Base-by-base conservation (phyloP, 2,113 vertebrate genomes). In the Gavia stellata region DNA sequence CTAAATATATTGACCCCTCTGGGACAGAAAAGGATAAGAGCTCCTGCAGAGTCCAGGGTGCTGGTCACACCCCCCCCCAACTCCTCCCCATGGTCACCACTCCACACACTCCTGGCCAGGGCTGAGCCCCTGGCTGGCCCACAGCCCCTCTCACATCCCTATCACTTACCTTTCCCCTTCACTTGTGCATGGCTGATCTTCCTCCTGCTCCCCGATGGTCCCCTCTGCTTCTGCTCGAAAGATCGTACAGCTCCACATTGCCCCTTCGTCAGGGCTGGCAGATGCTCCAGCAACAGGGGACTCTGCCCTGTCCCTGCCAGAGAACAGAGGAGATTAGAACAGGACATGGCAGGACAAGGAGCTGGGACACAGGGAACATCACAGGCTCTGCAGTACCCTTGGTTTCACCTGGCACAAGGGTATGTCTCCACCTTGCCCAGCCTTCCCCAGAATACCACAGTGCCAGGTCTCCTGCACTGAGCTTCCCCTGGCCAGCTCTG, bases 151-250 rank as follows among this genome's bases (percentile, higher is more conserved):
- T n/a, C 21, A 3, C 12, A 17, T 5, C 2, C n/a, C 29, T 33
- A 40, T 9, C 66, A 19, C 93, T 93, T 63, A 96, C 97, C 97
- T 78, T 61, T 97, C 47, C 94, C 95, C 29, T 55, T 96, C 81
- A 96, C 92, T 17, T 12, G 52, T 6, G 78, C 21, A 0, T 1
- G 86, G 79, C 94, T 96, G 96, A 97, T 86, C 94, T 81, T 97
- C 92, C 96, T 96, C 84, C 89, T 89, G 36, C 82, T 31, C 42
- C 83, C 23, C 4, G 9, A 6, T 9, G 33, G 12, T 62, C 34
- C 44, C 26, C 17, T 44, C 49, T 31, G 56, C 86, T 53, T 80
- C 91, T 0, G 3, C 26, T 19, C 29, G 8, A 25, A 28, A 25
- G 16, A 9, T 2, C 1, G 62, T 6, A 10, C 80, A 17, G 74